These are phyloP conservation scores for Streptopelia turtur DNA, from an alignment of 2,797 vertebrate genomes.

Conservation along the genomic window DNA sequence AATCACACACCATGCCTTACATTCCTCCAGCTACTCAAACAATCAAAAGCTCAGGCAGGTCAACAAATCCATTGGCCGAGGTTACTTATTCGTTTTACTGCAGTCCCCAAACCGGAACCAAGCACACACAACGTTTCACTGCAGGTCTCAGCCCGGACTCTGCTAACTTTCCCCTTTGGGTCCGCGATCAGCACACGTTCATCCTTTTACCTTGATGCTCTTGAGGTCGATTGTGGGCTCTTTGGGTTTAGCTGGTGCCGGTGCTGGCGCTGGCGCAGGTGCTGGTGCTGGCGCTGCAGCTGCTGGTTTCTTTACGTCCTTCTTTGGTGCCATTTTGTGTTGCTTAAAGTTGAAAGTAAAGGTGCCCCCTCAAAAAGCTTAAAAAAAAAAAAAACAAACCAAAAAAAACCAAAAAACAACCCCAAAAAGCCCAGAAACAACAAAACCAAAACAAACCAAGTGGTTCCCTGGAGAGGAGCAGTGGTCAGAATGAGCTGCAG, in stretches of 20 bases:
- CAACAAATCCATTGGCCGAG: neutral
- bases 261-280: slow-evolving; percentile 51
- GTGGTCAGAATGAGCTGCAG: slow-evolving; percentile 76
- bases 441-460: neutral
- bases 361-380: neutral
- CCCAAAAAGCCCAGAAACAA: too few relatives aligned
- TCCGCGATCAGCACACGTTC: slow-evolving; percentile 33
- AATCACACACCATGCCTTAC: neutral
- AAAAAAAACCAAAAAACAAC: too few relatives aligned
- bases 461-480: slow-evolving; percentile 73
- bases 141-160: neutral
- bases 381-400: neutral
- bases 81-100: slow-evolving; percentile 37
- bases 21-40: neutral
- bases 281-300: slow-evolving; percentile 68
- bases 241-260: slow-evolving; percentile 79
- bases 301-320: slow-evolving; percentile 84
- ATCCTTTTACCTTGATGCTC: slow-evolving; percentile 82
- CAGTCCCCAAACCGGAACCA: neutral
- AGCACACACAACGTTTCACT: neutral
- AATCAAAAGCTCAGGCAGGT: slow-evolving; percentile 8
- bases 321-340: slow-evolving; percentile 86
- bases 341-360: slow-evolving; percentile 59
- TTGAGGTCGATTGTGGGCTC: slow-evolving; percentile 82
- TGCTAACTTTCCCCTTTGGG: neutral